These are phyloP conservation scores for Molossus alvarezi DNA, from an alignment of 2,797 vertebrate genomes.

Conservation along the genomic window DNA sequence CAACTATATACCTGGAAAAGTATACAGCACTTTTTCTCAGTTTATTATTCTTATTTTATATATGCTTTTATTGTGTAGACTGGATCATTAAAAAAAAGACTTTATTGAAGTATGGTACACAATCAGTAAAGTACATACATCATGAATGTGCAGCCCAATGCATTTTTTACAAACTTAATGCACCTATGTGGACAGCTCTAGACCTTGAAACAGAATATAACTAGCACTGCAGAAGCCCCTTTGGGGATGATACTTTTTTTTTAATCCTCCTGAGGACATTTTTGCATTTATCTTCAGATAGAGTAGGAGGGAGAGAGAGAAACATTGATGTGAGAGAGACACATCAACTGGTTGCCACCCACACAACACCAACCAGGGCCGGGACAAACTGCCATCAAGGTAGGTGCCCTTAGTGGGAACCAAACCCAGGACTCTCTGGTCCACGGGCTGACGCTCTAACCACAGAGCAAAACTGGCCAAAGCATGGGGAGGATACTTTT, in stretches of 20 bases:
- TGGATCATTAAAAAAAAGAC: neutral
- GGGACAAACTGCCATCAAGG: too few relatives aligned
- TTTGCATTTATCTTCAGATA: too few relatives aligned
- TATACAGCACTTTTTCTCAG: neutral
- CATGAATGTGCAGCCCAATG: neutral
- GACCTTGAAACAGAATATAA: neutral
- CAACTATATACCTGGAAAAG: neutral
- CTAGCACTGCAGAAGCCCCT: neutral
- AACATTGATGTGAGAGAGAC: too few relatives aligned
- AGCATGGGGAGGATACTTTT: neutral
- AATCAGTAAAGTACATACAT: neutral
- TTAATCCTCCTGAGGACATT: too few relatives aligned
- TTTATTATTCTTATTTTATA: neutral
- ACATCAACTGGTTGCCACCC: too few relatives aligned
- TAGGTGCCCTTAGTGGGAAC: neutral
- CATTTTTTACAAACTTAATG: constrained; percentile 34
- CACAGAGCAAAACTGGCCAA: neutral
- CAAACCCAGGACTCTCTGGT: neutral
- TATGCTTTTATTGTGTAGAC: neutral
- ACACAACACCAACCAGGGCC: too few relatives aligned
- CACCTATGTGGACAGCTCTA: neutral
- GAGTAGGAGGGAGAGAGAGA: too few relatives aligned
- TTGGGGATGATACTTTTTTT: neutral
- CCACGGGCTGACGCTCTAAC: neutral
- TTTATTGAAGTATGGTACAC: neutral